Conservation (phyloP, 2,113 vertebrate species). For the Protobothrops mucrosquamatus region DNA sequence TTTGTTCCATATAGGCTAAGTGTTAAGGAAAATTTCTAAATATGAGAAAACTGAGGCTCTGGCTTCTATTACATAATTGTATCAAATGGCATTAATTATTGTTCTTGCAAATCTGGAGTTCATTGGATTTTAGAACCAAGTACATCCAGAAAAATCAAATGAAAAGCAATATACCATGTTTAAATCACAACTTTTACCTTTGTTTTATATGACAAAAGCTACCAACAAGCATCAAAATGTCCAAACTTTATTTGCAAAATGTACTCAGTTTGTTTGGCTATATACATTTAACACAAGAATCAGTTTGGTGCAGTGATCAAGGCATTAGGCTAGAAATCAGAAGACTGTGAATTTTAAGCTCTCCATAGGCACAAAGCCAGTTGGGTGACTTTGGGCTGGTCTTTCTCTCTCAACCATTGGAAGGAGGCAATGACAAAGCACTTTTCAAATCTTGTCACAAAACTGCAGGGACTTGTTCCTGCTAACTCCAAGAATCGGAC, state of each 20-base stretch:
- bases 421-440: neutral
- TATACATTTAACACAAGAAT: neutral
- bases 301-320: neutral
- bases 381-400: no score
- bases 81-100: neutral
- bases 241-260: slow-evolving; percentile 37
- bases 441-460: neutral
- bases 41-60: slow-evolving; percentile 4
- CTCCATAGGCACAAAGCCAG: neutral
- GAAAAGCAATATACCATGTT: slow-evolving; percentile 4
- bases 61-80: neutral
- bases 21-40: neutral
- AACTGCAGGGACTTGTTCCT: neutral
- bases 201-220: slow-evolving; percentile 47
- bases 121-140: slow-evolving; percentile 15
- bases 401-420: neutral
- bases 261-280: slow-evolving; percentile 21
- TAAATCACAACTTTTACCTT: slow-evolving; percentile 1
- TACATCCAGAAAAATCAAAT: neutral
- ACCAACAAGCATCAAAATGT: slow-evolving; percentile 43
- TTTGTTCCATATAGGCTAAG: neutral
- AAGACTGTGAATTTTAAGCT: neutral
- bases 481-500: neutral
- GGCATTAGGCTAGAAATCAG: neutral
- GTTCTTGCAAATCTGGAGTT: neutral